Evolutionary conservation across 2,113 vertebrate genomes (phyloP).

Genomic region (Chaetodon auriga): DNA sequence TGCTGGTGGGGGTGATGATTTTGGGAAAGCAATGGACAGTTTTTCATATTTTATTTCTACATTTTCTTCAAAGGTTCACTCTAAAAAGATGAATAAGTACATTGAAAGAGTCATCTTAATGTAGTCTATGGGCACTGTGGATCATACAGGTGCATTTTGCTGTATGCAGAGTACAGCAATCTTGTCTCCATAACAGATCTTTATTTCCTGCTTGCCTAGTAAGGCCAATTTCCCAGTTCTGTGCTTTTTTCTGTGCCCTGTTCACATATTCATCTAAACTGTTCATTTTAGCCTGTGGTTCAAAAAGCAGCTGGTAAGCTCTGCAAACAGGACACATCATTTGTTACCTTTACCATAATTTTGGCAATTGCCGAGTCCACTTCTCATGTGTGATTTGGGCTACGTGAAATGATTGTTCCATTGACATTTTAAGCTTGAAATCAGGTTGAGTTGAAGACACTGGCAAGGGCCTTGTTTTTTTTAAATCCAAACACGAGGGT

Average conservation of each 20-base stretch:
- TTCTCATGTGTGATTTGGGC: neutral
- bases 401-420: neutral
- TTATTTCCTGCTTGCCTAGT: neutral
- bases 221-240: neutral
- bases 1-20: neutral
- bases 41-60: too few species aligned
- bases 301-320: neutral
- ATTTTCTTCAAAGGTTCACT: neutral
- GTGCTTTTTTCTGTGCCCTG: neutral
- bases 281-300: neutral
- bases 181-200: neutral
- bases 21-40: neutral
- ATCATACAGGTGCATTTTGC: neutral
- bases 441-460: neutral
- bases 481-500: neutral
- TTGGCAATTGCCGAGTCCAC: neutral
- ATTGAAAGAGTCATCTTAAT: too few species aligned
- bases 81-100: neutral
- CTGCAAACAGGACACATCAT: neutral
- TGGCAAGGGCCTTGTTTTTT: neutral
- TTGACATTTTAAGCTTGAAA: constrained; percentile 9
- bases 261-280: neutral
- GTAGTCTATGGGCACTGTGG: too few species aligned
- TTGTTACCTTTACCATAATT: neutral
- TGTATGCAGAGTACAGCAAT: neutral